phyloP scores from a whole-genome alignment of 2,888 invertebrate species.

The Neoitamus cyanurus region DNA sequence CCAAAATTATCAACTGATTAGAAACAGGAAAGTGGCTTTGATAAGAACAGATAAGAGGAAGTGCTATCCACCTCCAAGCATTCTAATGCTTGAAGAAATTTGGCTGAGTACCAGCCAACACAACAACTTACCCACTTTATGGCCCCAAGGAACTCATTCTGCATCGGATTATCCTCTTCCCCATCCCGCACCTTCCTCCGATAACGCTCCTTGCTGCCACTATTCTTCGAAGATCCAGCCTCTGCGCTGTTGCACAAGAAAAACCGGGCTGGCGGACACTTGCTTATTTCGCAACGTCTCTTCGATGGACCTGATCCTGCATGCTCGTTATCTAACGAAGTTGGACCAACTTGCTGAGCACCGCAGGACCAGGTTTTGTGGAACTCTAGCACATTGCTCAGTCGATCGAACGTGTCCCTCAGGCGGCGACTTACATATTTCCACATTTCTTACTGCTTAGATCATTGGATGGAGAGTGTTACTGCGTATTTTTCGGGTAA shows the following conservation, averaged over 20 bases:
- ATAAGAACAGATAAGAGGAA: neutral
- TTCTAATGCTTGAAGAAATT: neutral
- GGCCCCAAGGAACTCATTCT: conserved; percentile 53
- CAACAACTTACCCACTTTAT: conserved; percentile 67
- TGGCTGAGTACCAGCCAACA: neutral
- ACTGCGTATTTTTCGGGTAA: neutral
- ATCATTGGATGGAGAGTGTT: conserved; percentile 35
- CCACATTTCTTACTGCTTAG: conserved; percentile 66
- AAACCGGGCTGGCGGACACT: neutral
- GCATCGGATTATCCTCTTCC: neutral
- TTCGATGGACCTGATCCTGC: neutral
- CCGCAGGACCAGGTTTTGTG: conserved; percentile 63
- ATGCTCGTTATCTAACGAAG: neutral
- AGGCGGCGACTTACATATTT: conserved; percentile 69
- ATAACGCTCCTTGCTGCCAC: neutral
- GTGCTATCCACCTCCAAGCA: neutral
- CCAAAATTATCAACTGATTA: neutral
- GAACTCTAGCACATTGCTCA: conserved; percentile 68
- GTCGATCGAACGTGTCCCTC: conserved; percentile 68
- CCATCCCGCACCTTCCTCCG: neutral
- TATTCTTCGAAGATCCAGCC: neutral
- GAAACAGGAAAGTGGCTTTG: neutral
- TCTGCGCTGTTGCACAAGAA: neutral
- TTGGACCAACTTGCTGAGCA: conserved; percentile 11
- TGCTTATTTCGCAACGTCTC: neutral